Evolutionary conservation across 2,113 vertebrate genomes (phyloP).

Genomic region (Phoenicopterus ruber): DNA sequence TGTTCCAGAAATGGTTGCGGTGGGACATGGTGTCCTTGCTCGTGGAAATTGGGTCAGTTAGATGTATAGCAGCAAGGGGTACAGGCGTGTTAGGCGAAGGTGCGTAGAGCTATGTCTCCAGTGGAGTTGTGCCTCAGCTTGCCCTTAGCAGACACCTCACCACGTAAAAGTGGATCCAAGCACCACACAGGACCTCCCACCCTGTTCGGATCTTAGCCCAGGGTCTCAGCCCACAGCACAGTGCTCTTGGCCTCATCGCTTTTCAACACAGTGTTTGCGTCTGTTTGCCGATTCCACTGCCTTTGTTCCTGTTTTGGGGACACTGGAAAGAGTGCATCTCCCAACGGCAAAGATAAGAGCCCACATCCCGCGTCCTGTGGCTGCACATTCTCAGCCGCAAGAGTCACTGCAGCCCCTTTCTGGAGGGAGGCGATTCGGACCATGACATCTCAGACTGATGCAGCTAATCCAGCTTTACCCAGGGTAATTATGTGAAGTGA

Average conservation of each 20-base stretch:
- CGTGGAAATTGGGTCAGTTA: not conserved
- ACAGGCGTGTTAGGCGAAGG: not conserved
- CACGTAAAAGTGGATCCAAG: not conserved
- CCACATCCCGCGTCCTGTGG: not conserved
- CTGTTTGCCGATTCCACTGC: not conserved
- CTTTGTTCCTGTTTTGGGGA: not conserved
- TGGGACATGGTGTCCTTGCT: not conserved
- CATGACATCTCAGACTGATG: not conserved
- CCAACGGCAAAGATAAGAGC: not conserved
- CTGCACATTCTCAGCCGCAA: not conserved
- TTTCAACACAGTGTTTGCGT: not conserved
- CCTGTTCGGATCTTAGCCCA: not conserved
- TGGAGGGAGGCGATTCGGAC: not conserved
- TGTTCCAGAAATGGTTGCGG: not conserved
- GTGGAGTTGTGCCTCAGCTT: not conserved
- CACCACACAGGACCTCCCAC: not conserved
- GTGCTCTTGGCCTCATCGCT: not conserved
- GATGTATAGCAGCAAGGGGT: not conserved
- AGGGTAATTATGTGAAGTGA: constrained; percentile 8
- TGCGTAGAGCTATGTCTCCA: not conserved
- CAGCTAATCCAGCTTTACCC: constrained; percentile 12
- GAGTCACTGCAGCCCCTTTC: constrained; percentile 39
- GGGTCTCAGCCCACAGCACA: not conserved
- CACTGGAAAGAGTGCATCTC: not conserved
- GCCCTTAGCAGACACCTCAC: not conserved